A percentile compares a stretch with the other conserved stretches of the same genome.
Evolutionary conservation across 2,888 invertebrate species (phyloP).

Genomic region (Zygaena filipendulae): DNA sequence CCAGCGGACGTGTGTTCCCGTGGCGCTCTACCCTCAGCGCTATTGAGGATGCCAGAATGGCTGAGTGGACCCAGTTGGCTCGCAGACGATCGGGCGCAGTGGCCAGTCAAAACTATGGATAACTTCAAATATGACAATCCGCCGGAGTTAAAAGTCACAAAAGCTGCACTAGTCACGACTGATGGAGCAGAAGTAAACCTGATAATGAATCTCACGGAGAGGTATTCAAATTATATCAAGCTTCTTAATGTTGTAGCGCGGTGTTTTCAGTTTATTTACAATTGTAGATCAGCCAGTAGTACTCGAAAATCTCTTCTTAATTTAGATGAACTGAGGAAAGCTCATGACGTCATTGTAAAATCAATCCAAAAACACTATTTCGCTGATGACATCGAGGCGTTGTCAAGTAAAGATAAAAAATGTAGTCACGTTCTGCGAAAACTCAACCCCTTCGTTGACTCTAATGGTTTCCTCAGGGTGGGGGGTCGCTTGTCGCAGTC

Average conservation of each 20-base stretch:
- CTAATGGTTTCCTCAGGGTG: slow-evolving; percentile 18
- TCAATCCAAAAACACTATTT: slow-evolving; percentile 6
- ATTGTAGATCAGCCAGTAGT: neutral
- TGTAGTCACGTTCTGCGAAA: slow-evolving; percentile 1
- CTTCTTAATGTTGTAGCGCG: slow-evolving; percentile 2
- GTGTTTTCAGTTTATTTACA: slow-evolving; percentile 3
- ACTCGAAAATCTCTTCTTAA: neutral
- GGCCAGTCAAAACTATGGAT: slow-evolving; percentile 8
- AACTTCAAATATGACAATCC: slow-evolving; percentile 1
- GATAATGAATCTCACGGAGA: neutral
- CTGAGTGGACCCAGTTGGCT: slow-evolving; percentile 18
- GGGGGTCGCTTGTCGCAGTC: slow-evolving; percentile 15
- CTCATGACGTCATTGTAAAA: slow-evolving; percentile 3
- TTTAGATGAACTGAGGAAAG: neutral
- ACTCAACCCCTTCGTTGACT: slow-evolving; percentile 4
- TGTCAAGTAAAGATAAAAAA: slow-evolving; percentile 1
- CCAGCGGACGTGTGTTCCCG: slow-evolving; percentile 18
- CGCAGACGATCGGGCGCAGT: slow-evolving; percentile 1
- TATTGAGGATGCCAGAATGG: slow-evolving; percentile 14
- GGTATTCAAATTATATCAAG: slow-evolving; percentile 4
- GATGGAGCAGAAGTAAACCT: neutral
- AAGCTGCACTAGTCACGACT: too few relatives aligned
- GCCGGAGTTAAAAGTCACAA: neutral
- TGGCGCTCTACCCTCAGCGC: slow-evolving; percentile 12
- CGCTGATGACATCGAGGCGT: slow-evolving; percentile 2